These are phyloP conservation scores for Toxostoma redivivum DNA, from an alignment of 2,113 vertebrate genomes.

Conservation along the genomic window DNA sequence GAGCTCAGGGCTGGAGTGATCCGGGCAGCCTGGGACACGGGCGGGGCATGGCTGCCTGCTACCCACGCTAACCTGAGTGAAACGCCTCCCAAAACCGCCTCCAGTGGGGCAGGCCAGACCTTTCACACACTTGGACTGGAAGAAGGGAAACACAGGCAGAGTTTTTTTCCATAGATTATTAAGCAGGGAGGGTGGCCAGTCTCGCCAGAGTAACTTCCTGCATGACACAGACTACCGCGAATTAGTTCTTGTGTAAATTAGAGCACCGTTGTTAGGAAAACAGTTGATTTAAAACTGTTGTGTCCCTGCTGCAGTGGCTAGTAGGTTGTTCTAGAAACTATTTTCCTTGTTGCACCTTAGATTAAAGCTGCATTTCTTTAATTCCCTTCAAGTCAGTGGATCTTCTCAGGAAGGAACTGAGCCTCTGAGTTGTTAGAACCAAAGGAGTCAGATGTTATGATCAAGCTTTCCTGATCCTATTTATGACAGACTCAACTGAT, in stretches of 20 bases:
- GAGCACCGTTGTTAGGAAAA: conserved; percentile 8
- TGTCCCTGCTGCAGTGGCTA: background rate
- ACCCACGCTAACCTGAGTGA: background rate
- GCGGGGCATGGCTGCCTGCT: background rate
- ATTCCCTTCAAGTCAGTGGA: background rate
- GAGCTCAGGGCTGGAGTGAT: fast-evolving
- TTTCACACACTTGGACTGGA: conserved; percentile 61
- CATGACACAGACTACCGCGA: conserved; percentile 29
- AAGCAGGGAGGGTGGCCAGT: background rate
- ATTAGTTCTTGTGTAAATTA: conserved; percentile 32
- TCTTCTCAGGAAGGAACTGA: background rate
- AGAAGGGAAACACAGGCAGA: conserved; percentile 37
- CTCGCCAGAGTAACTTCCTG: conserved; percentile 19
- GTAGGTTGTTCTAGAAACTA: background rate
- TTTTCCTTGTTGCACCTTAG: background rate
- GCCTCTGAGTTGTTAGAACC: background rate
- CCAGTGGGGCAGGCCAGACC: conserved; percentile 39
- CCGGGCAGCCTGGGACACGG: background rate
- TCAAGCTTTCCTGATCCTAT: background rate
- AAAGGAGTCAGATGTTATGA: background rate
- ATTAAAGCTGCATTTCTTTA: background rate
- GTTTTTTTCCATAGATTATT: conserved; percentile 50
- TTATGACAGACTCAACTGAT: background rate
- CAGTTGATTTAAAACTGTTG: background rate
- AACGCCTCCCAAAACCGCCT: background rate